These are phyloP conservation scores for Apocheima hispidaria DNA, from an alignment of 2,888 invertebrate genomes.

Conservation along the genomic window DNA sequence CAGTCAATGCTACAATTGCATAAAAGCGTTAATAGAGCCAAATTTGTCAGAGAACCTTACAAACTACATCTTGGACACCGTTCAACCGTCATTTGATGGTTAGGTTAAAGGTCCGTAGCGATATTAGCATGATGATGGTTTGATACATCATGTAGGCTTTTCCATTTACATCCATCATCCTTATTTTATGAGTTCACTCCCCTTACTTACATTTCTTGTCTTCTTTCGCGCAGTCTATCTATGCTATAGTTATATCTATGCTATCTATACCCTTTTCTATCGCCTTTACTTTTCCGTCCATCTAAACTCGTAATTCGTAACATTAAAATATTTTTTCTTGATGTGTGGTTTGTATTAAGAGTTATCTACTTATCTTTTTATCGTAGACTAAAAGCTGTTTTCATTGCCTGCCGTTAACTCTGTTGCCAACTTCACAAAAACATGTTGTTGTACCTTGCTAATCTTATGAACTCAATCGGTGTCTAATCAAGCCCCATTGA, in stretches of 20 bases:
- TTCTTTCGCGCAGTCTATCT: background rate
- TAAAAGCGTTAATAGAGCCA: slow-evolving; percentile 17
- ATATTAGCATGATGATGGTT: too few relatives aligned
- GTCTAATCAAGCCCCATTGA: slow-evolving; percentile 21
- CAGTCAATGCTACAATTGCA: slow-evolving; percentile 15
- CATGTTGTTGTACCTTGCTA: slow-evolving; percentile 2
- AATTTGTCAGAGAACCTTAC: too few relatives aligned
- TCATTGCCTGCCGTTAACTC: too few relatives aligned
- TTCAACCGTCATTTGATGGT: too few relatives aligned
- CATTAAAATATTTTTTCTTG: background rate
- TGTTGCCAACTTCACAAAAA: slow-evolving; percentile 6
- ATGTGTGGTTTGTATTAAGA: background rate
- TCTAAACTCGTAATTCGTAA: too few relatives aligned
- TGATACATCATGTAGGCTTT: too few relatives aligned
- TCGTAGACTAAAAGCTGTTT: background rate
- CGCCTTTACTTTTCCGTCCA: background rate
- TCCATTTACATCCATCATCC: too few relatives aligned
- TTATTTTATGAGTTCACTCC: background rate
- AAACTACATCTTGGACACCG: too few relatives aligned
- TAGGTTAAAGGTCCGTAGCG: too few relatives aligned
- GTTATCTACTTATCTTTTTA: background rate
- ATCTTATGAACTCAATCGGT: slow-evolving; percentile 20
- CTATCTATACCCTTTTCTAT: background rate
- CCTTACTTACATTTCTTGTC: background rate
- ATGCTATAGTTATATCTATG: too few relatives aligned